A percentile compares a stretch with the other conserved stretches of the same genome.
These are phyloP conservation scores for Caenorhabditis parvicauda DNA, from an alignment of 2,888 invertebrate genomes.

Conservation along the genomic window DNA sequence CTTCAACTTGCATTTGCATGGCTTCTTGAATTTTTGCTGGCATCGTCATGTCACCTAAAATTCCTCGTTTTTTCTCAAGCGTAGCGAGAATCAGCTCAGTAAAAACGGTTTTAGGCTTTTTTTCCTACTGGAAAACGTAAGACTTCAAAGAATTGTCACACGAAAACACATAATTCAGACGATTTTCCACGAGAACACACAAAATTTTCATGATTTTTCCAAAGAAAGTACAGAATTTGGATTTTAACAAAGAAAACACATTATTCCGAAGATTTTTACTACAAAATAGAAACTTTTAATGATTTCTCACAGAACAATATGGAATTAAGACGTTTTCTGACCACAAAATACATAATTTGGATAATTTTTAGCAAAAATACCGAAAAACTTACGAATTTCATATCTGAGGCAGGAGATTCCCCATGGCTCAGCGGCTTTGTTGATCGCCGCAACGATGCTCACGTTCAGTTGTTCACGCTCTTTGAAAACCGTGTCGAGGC, in stretches of 20 bases:
- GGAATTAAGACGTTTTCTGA: conserved; percentile 2
- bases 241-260: too few species aligned
- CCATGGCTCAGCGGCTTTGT: conserved; percentile 97
- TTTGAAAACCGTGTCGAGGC: conserved; percentile 86
- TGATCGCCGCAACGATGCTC: conserved; percentile 90
- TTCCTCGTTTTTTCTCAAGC: background rate
- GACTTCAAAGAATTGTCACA: too few species aligned
- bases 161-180: too few species aligned
- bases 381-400: conserved; percentile 76
- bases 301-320: background rate
- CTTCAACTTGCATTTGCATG: conserved; percentile 99
- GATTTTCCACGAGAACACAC: too few species aligned
- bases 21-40: conserved; percentile 92
- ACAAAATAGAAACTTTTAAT: too few species aligned
- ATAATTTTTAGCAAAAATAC: background rate
- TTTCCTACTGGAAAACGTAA: too few species aligned
- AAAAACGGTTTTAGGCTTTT: too few species aligned
- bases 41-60: conserved; percentile 80
- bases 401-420: conserved; percentile 92
- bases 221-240: too few species aligned
- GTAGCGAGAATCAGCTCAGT: too few species aligned
- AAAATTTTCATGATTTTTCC: too few species aligned
- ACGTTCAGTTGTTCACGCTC: conserved; percentile 93
- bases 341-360: conserved; percentile 4
- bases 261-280: too few species aligned